Evolutionary conservation across 64 coral and sea anemone genomes (phyloP), one percentile per base, ranked within the genome.

Genomic region (Montipora efflorescens): DNA sequence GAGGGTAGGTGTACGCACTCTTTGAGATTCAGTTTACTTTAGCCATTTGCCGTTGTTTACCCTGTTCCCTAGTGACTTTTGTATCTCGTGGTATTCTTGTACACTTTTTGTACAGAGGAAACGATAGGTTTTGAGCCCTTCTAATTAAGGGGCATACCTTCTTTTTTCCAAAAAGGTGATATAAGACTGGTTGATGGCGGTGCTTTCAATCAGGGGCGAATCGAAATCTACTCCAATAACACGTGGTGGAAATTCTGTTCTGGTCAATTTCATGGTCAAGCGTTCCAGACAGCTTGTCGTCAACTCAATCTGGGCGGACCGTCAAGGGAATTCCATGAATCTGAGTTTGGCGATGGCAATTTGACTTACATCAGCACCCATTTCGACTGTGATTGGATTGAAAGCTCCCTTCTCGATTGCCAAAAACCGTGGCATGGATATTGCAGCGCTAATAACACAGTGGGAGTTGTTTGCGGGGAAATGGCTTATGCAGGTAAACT

Each of bases 301-400:
- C 25, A 47, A 58, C 58, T 83, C 28, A 21, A 15, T 83, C 59
- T 15, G 1, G 11, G n/a, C 0, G 1, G 19, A 0, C 21, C 61
- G 9, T 16, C 62, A 18, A 0, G 10, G 13, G 5, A 19, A 5
- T 84, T n/a, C 18, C 5, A 18, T 9, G 8, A 70, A 5, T 11
- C 59, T n/a, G 36, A 84, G 8, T 84, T 84, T 84, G 82, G 82
- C 16, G 16, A 4, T 9, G 82, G 82, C 14, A 84, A 84, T 36
- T 7, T 69, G 15, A 69, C 82, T 10, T 46, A 46, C 46, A 5
- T 84, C 45, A 28, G 23, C 16, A 70, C 7, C 0, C 13, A 7
- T 36, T 84, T 84, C 46, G 1, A 66, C 5, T 84, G 82, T n/a
- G 61, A 84, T 5, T 6, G 15, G 2, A 7, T 9, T 49, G 18